Percentiles rank a stretch among this genome's conserved stretches.
Conservation (phyloP, 2,888 invertebrate genomes). For the Oxycera nigricornis region DNA sequence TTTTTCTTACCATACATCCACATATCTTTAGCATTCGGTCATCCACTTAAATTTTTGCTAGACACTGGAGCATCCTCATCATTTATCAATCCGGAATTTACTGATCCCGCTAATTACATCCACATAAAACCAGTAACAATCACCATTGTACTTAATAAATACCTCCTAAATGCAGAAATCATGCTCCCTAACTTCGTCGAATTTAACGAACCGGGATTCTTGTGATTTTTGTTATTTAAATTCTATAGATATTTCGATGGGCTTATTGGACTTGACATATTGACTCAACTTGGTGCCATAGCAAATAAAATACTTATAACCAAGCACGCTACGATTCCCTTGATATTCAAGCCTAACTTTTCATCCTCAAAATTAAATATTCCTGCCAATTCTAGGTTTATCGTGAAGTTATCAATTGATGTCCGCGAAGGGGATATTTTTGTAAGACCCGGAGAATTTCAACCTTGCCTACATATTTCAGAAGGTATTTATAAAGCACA, state of each 20-base stretch:
- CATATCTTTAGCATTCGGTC: slow-evolving; percentile 9
- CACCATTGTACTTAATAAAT: slow-evolving; percentile 10
- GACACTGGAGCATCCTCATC: slow-evolving; percentile 30
- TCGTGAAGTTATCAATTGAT: slow-evolving; percentile 8
- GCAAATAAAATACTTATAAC: slow-evolving; percentile 26
- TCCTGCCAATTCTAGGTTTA: background rate
- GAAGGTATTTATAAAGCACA: background rate
- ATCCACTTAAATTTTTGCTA: slow-evolving; percentile 25
- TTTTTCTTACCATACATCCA: slow-evolving; percentile 23
- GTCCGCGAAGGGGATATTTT: background rate
- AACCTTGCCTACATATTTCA: background rate
- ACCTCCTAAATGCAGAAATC: slow-evolving; percentile 29
- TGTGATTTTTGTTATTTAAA: slow-evolving; percentile 27
- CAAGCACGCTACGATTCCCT: slow-evolving; percentile 7
- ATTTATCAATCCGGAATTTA: slow-evolving; percentile 22
- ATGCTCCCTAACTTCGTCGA: slow-evolving; percentile 32
- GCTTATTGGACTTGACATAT: slow-evolving; percentile 16
- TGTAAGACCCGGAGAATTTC: background rate
- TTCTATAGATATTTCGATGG: slow-evolving; percentile 41
- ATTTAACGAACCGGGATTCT: slow-evolving; percentile 34
- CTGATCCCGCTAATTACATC: background rate
- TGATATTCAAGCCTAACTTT: slow-evolving; percentile 3
- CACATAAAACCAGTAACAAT: slow-evolving; percentile 3
- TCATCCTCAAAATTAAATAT: background rate
- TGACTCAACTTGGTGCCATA: slow-evolving; percentile 29